Evolutionary conservation across 2,888 invertebrate genomes (phyloP).

Genomic region (Phortica okadai): DNA sequence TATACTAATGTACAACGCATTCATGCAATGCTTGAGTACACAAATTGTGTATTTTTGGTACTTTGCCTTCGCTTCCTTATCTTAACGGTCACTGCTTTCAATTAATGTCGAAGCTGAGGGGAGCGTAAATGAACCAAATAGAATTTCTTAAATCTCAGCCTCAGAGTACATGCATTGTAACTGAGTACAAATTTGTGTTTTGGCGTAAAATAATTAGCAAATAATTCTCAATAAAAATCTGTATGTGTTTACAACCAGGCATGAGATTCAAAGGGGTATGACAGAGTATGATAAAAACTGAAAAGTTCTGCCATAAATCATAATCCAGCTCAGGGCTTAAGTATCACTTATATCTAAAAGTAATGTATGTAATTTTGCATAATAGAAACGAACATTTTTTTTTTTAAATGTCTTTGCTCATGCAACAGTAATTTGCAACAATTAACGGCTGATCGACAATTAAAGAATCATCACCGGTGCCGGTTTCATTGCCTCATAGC

Average conservation of each 20-base stretch:
- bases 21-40: conserved; percentile 45
- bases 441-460: conserved; percentile 68
- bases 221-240: too few species aligned
- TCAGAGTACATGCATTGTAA: too few species aligned
- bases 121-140: too few species aligned
- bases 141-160: too few species aligned
- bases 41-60: neutral
- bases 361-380: neutral
- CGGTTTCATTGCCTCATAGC: conserved; percentile 32
- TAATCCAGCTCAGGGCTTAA: neutral
- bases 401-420: conserved; percentile 54
- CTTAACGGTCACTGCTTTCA: too few species aligned
- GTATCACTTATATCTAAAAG: neutral
- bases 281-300: neutral
- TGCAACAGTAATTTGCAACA: conserved; percentile 60
- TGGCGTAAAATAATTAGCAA: too few species aligned
- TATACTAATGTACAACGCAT: conserved; percentile 61
- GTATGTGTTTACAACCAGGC: too few species aligned
- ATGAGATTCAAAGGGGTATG: too few species aligned
- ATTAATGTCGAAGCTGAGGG: too few species aligned
- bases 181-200: too few species aligned
- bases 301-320: conserved; percentile 34
- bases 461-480: conserved; percentile 62
- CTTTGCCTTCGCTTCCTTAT: too few species aligned
- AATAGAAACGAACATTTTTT: conserved; percentile 6